Base-by-base conservation (phyloP, 2,797 vertebrate genomes). In the Rhinophrynus dorsalis region DNA sequence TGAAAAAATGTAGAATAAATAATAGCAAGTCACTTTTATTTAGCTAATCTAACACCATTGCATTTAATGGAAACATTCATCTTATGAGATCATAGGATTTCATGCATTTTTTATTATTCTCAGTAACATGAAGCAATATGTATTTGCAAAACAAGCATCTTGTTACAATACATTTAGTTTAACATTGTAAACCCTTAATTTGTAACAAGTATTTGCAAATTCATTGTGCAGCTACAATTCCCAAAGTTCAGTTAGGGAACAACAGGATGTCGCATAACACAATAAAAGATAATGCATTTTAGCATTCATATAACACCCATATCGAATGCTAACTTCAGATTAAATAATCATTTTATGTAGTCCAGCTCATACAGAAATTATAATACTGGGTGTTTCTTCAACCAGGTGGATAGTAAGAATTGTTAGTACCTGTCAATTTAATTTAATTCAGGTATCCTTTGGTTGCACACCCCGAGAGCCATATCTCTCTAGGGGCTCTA, bases 171-270 rank as follows among this genome's bases (percentile, higher is more conserved):
- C 40, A 69, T 52, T 55, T 45, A 56, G 30, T 47, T 37, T 63
- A 45, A 62, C 58, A 56, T 18, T 62, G 67, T 56, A 62, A 62
- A 40, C 50, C 18, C 20, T 63, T 70, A 55, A 57, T 67, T 58
- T 57, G 54, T 35, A 26, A 67, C 37, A 55, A 30, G 50, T 42
- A 32, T 52, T 67, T 55, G 30, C 10, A 26, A 67, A 45, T 32
- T 47, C 44, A 47, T 67, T 29, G 17, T 67, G 29, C 13, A 45
- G 30, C 40, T 57, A 48, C 48, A 57, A 67, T 55, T 66, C 50
- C 63, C 63, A 20, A 30, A 33, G 11, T 45, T 56, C 40, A 11
- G 44, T 56, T 32, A 21, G 20, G 27, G 18, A 45, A 33, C 18
- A 67, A 67, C n/a, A 47, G 23, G 57, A 27, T 26, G 20, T 47